Evolutionary conservation across 2,797 vertebrate genomes (phyloP).

Genomic region (Margarornis squamiger): DNA sequence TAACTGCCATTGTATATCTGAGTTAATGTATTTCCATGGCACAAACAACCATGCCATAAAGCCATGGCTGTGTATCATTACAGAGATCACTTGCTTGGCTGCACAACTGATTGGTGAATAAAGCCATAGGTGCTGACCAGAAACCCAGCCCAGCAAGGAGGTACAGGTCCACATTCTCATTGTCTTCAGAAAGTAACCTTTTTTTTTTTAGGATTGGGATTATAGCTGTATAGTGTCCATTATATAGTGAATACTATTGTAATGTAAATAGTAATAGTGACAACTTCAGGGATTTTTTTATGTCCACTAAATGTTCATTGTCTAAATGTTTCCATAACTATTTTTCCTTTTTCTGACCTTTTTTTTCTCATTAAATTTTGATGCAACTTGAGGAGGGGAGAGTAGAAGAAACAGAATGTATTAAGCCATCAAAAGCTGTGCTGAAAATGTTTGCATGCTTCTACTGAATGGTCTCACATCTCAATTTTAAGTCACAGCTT

Average conservation of each 20-base stretch:
- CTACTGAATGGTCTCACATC: neutral
- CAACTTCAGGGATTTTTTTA: neutral
- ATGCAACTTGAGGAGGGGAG: neutral
- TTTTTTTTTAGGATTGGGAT: neutral
- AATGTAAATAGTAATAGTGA: neutral
- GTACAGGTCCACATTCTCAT: neutral
- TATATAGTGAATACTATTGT: neutral
- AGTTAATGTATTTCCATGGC: neutral
- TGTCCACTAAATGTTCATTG: neutral
- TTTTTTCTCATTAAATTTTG: neutral
- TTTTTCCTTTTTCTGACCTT: neutral
- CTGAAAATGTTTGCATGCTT: slow-evolving; percentile 5
- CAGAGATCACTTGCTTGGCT: neutral
- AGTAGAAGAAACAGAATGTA: neutral
- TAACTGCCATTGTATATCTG: neutral
- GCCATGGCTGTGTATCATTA: neutral
- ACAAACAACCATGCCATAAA: neutral
- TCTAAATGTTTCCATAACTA: neutral
- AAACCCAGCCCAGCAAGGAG: neutral
- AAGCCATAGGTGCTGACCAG: neutral
- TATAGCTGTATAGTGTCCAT: neutral
- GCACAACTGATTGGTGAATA: neutral
- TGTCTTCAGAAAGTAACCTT: neutral
- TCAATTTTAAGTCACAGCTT: slow-evolving; percentile 18
- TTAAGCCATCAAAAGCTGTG: neutral